Base-by-base conservation (phyloP, 2,888 invertebrate genomes). In the Callyntrura guangdongensis region DNA sequence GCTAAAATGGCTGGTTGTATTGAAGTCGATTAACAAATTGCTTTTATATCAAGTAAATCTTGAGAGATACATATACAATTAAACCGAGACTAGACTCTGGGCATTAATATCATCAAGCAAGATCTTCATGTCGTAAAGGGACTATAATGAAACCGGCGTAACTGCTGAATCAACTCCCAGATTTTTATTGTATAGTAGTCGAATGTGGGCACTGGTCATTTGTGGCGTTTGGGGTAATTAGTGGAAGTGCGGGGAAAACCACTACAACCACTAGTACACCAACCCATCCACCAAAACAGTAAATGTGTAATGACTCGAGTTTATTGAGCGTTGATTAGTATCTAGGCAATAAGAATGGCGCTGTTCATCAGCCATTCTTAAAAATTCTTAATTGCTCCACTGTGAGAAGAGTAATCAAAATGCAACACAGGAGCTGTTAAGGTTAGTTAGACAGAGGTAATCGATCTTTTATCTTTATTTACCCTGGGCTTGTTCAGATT, bases 141-240 rank as follows among this genome's bases (percentile, higher is more conserved):
- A 3, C 53, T 36, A 72, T 69, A 79, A 77, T 88, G 82, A 72
- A 82, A 59, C 49, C 67, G 27, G 14, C 25, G 12, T 89, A 74
- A 89, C 74, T 89, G 88, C 88, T 89, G 88, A 89, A 61, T 89
- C 88, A 89, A 83, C 79, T 6, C 86, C 59, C 22, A 81, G 45
- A 59, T 17, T 81, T 81, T 81, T 81, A 81, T 79, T 72, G 61
- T 36, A 36, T 14, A 9, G 47, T 61, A 25, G 27, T 45, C 12
- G n/a, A 45, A 6, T 6, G 53, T 53, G 49, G 25, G 14, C 49
- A 77, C 25, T 77, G 27, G 53, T 53, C 77, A 77, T 56, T 74
- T 74, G 74, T 64, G 27, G 36, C 67, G 79, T 27, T 85, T 53
- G 64, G 2, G 47, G 67, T 87, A 87, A 87, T 87, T 87, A 87